Percentiles rank a stretch among this genome's conserved stretches.
These are phyloP conservation scores for Lepilemur septentrionalis DNA, from an alignment of 2,797 vertebrate genomes.

Conservation along the genomic window DNA sequence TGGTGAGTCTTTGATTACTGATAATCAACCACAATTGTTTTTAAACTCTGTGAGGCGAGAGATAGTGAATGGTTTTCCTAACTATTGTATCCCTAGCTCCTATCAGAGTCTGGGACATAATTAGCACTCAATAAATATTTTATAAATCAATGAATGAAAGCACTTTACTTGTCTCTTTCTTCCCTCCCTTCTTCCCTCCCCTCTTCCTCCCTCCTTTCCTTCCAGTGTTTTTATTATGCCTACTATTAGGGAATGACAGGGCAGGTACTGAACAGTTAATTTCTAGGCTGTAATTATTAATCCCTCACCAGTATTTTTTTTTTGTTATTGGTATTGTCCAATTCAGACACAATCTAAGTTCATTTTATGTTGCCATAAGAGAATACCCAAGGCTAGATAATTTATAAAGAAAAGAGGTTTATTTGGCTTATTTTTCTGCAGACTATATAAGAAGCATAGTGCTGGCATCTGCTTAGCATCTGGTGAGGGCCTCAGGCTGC, in stretches of 20 bases:
- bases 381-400: background rate
- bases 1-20: background rate
- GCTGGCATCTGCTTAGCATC: background rate
- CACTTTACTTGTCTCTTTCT: background rate
- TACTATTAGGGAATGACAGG: background rate
- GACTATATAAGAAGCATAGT: background rate
- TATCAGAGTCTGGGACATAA: background rate
- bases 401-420: background rate
- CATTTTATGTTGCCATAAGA: background rate
- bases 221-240: background rate
- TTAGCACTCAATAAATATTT: slow-evolving; percentile 6
- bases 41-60: background rate
- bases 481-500: background rate
- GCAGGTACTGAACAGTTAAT: background rate
- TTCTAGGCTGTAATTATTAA: background rate
- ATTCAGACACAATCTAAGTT: background rate
- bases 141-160: background rate
- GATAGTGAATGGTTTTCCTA: background rate
- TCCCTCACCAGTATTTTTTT: background rate
- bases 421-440: background rate
- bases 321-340: background rate
- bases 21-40: background rate
- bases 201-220: background rate
- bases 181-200: background rate
- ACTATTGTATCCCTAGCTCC: background rate